Percentiles rank a stretch among this genome's conserved stretches.
Conservation (phyloP, 92 coral and sea anemone genomes). For the Plumapathes pennacea region DNA sequence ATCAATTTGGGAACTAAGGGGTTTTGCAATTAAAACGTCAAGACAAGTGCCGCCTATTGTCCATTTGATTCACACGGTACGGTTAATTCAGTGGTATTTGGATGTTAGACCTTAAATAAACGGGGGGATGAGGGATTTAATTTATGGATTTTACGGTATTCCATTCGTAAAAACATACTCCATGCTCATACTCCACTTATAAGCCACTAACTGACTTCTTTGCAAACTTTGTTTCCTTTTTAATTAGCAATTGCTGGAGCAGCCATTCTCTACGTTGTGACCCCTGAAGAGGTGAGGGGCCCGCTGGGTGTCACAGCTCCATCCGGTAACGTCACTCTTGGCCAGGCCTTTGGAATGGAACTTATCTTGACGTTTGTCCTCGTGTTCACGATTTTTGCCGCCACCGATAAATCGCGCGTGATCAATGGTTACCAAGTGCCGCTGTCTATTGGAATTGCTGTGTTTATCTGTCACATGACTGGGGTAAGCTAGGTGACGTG, state of each 20-base stretch:
- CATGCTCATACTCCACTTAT: no score
- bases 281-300: conserved; percentile 62
- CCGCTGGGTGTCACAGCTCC: conserved; percentile 69
- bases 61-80: no score
- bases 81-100: no score
- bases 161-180: no score
- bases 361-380: conserved; percentile 69
- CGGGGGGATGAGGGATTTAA: no score
- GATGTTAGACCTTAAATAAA: no score
- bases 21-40: no score
- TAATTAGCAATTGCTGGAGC: conserved; percentile 80
- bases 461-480: conserved; percentile 55
- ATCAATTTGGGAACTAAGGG: no score
- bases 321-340: conserved; percentile 66
- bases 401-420: conserved; percentile 66
- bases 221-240: background rate
- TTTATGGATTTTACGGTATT: no score
- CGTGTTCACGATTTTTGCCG: conserved; percentile 70
- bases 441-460: conserved; percentile 86
- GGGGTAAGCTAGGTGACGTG: conserved; percentile 59
- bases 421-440: conserved; percentile 83
- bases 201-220: no score
- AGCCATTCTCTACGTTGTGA: conserved; percentile 69
- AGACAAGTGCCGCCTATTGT: no score
- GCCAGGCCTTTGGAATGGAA: conserved; percentile 80